Evolutionary conservation across 2,888 invertebrate genomes (phyloP), one percentile per base, ranked within the genome.

Genomic region (Thera britannica): DNA sequence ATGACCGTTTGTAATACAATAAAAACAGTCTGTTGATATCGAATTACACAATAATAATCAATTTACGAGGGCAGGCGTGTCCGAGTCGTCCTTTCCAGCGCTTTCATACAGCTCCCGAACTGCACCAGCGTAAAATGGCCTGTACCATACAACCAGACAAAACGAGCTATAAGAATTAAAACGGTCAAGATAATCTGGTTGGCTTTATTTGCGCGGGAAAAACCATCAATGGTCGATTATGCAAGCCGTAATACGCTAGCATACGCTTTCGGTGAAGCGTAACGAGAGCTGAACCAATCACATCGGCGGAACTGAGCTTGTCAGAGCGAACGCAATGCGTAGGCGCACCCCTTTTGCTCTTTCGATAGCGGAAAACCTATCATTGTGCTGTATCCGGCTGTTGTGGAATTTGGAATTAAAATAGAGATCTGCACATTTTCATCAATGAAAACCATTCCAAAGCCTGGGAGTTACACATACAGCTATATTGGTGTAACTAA

Each of bases 301-400:
- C 89, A 89, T 84, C 83, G 83, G 83, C 92, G 92, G 92, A 92
- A 90, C 89, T 92, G 77, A 84, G 92, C 82, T 77, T 89, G 88
- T 90, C 89, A 87, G 79, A 79, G 80, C 72, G 83, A 86, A 87
- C 87, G 87, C 86, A 88, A 87, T 88, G 89, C 88, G 89, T 86
- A 80, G 90, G 83, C 89, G 87, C 90, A 90, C 88, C 90, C 86
- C 81, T 79, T 74, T 78, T 72, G 80, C 66, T 81, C 75, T 82
- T 79, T 78, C 78, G 76, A 80, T 80, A 80, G 81, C 85, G 84
- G 82, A 84, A 88, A 86, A 83, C 73, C 79, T 68, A 75, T 80
- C 79, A 85, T 86, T 88, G 84, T 86, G 73, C 68, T 75, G 71
- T 79, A 83, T 87, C 87, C 87, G 85, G 84, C 78, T 73, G 68